Conservation (phyloP, 2,797 vertebrate species). For the Glossophaga mutica region DNA sequence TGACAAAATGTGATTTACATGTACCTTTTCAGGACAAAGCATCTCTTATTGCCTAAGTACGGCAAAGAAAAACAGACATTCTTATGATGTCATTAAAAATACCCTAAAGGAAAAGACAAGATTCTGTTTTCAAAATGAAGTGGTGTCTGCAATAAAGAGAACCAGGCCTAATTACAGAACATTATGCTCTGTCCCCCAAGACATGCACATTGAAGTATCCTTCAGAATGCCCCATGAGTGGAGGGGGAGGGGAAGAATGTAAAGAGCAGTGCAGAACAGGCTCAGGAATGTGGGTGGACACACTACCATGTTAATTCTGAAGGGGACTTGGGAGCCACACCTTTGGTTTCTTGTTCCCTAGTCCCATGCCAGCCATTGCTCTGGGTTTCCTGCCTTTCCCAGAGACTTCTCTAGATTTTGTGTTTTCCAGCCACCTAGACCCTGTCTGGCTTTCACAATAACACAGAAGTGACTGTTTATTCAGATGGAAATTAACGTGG, state of each 20-base stretch:
- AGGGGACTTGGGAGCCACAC: constrained; percentile 49
- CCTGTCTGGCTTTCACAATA: constrained; percentile 69
- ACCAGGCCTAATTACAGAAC: background rate
- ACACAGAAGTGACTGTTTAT: constrained; percentile 75
- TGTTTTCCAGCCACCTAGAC: constrained; percentile 68
- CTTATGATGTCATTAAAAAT: constrained; percentile 45
- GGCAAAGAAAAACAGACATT: constrained; percentile 35
- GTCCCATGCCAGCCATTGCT: constrained; percentile 65
- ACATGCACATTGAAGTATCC: background rate
- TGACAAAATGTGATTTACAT: constrained; percentile 38
- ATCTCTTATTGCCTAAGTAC: background rate
- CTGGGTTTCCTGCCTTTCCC: constrained; percentile 69
- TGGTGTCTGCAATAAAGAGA: constrained; percentile 52
- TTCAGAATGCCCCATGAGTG: background rate
- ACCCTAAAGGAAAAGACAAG: constrained; percentile 55
- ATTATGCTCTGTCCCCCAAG: background rate
- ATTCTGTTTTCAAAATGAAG: constrained; percentile 64
- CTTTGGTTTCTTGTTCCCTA: constrained; percentile 55
- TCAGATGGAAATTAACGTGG: constrained; percentile 71
- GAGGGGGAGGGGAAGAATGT: background rate
- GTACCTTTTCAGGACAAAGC: constrained; percentile 33
- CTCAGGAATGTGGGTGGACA: background rate
- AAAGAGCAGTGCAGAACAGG: background rate
- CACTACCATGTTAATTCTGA: constrained; percentile 20
- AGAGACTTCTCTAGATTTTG: constrained; percentile 52